Percentiles rank a stretch among this genome's conserved stretches.
Conservation (phyloP, 2,888 invertebrate genomes). For the Carcina quercana region DNA sequence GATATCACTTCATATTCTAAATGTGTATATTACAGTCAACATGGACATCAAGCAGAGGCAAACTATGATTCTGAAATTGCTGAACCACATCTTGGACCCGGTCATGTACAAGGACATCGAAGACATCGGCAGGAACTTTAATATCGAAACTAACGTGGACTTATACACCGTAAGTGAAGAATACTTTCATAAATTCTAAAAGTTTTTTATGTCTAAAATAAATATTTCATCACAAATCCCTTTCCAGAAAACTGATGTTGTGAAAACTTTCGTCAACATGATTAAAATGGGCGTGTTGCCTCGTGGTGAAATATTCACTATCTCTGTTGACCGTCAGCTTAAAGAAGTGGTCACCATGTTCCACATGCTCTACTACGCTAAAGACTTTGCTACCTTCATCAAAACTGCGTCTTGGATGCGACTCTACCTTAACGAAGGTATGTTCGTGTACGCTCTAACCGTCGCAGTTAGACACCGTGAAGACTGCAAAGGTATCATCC, state of each 20-base stretch:
- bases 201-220: neutral
- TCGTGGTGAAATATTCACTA: slow-evolving; percentile 65
- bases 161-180: slow-evolving; percentile 40
- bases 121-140: slow-evolving; percentile 52
- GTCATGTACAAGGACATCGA: slow-evolving; percentile 61
- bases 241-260: slow-evolving; percentile 70
- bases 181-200: neutral
- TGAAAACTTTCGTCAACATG: slow-evolving; percentile 72
- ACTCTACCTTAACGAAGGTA: slow-evolving; percentile 68
- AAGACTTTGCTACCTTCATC: slow-evolving; percentile 66
- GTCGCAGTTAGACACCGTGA: slow-evolving; percentile 68
- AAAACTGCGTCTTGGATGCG: slow-evolving; percentile 70
- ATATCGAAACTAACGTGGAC: slow-evolving; percentile 53
- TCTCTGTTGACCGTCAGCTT: slow-evolving; percentile 62
- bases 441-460: slow-evolving; percentile 72
- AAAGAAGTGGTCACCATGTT: slow-evolving; percentile 68
- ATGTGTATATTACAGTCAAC: slow-evolving; percentile 43
- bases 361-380: slow-evolving; percentile 69
- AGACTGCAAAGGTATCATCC: slow-evolving; percentile 62
- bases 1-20: too few relatives aligned
- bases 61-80: slow-evolving; percentile 60
- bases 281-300: slow-evolving; percentile 73
- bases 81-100: slow-evolving; percentile 66
- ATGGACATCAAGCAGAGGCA: slow-evolving; percentile 59
- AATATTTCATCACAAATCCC: neutral